Evolutionary conservation across 1,140 invertebrate genomes (phyloP), one percentile per base, ranked within the genome.

Genomic region (Papilio xuthus): DNA sequence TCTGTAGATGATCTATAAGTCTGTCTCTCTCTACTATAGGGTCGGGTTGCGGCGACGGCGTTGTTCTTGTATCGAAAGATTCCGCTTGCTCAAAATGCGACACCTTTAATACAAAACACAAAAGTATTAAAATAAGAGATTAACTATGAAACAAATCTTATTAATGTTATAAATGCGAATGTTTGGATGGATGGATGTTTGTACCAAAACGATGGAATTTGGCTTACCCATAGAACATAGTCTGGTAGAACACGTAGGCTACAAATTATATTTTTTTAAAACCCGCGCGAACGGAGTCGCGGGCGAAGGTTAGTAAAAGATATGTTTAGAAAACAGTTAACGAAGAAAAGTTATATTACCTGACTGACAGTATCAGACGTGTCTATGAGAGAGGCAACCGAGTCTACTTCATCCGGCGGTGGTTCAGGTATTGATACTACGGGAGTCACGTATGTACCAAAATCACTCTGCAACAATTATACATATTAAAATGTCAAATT

Each of bases 391-490:
- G 95, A 95, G 76, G 96, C 96, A 0, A 96, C 95, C 15, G 93
- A 89, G 82, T 97, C 96, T 70, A 97, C 90, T 80, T 95, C 94
- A 53, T 93, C 91, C 0, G 94, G 94, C 69, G 94, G 94, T 13
- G 95, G 96, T 77, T 95, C 95, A 7, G 97, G 97, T 53, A 99
- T 96, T 67, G 98, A 96, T 10, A 99, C 98, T 67, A 99, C 98
- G 12, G 98, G 99, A 28, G 98, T 98, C 28, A 98, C 96, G 88
- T 99, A 99, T 50, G 97, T 97, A 74, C 97, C 96, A 86, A 99
- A 96, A 89, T 99, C 98, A 47, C 93, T 94, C 92, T 94, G 87
- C 8, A 84, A 84, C 20, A 78, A 70, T 81, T 15, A 67, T 6
- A 1, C 50, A 67, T 32, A 32, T 60, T 60, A 60, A 60, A 23